These are phyloP conservation scores for Branchellion lobata DNA, from an alignment of 2,888 invertebrate species.

Conservation along the genomic window DNA sequence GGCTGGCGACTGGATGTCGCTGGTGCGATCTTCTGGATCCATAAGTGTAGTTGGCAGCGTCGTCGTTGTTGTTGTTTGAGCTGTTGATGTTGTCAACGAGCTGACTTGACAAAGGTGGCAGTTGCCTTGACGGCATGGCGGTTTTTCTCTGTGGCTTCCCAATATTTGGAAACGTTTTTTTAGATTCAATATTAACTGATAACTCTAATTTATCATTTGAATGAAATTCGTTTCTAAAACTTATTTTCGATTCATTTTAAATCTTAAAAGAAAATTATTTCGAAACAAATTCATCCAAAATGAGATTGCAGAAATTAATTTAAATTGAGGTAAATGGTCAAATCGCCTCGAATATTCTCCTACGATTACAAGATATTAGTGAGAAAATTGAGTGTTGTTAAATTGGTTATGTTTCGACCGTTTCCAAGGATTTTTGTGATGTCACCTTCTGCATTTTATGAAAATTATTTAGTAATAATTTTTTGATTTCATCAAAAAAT, in stretches of 20 bases:
- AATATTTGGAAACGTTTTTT: background rate
- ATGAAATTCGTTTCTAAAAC: no score
- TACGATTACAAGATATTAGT: no score
- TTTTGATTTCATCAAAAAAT: no score
- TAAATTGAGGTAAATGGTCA: no score
- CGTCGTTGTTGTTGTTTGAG: conserved; percentile 26
- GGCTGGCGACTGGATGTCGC: background rate
- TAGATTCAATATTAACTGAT: no score
- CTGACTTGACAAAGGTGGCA: conserved; percentile 41
- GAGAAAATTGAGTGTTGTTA: background rate
- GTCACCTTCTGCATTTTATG: background rate
- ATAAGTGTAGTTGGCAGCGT: background rate
- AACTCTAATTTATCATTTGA: no score
- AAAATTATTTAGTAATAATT: background rate
- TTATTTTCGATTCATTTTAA: no score
- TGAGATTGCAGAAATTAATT: no score
- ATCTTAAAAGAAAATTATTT: no score
- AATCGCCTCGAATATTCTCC: no score
- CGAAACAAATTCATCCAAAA: no score
- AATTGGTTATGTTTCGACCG: conserved; percentile 1
- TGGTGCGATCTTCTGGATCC: background rate
- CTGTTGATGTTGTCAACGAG: background rate
- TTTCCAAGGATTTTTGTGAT: background rate
- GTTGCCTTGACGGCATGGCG: conserved; percentile 44
- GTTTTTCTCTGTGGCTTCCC: background rate